A percentile compares a stretch with the other conserved stretches of the same genome.
Conservation (phyloP, 2,797 vertebrate species). For the Rhyacichthys aspro region DNA sequence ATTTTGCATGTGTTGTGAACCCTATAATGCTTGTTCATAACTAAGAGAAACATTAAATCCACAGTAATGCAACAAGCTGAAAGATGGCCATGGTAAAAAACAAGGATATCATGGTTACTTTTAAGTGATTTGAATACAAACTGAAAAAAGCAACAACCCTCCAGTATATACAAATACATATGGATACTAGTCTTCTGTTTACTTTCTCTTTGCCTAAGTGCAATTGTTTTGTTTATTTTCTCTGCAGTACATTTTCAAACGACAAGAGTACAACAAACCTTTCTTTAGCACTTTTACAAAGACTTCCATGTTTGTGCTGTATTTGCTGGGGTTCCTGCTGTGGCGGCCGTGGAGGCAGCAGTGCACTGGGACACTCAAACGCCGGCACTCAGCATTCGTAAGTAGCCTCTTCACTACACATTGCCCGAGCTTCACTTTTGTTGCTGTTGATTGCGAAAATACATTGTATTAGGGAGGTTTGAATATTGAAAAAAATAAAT, state of each 20-base stretch:
- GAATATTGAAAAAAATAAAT: no score
- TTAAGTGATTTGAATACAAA: no score
- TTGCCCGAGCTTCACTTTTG: neutral
- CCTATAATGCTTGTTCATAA: no score
- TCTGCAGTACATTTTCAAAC: slow-evolving; percentile 91
- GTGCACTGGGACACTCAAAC: slow-evolving; percentile 86
- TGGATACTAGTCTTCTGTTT: neutral
- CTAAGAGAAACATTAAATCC: no score
- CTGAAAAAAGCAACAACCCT: no score
- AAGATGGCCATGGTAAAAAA: no score
- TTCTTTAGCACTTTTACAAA: slow-evolving; percentile 99
- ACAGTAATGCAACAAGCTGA: no score
- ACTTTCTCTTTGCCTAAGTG: neutral
- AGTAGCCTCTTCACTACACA: slow-evolving; percentile 62
- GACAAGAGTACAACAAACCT: slow-evolving; percentile 93
- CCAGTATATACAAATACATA: neutral
- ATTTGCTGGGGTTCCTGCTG: slow-evolving; percentile 93
- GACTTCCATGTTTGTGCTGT: slow-evolving; percentile 97
- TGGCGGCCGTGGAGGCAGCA: slow-evolving; percentile 97
- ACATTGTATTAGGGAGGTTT: no score
- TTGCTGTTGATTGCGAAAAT: no score
- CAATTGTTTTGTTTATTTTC: slow-evolving; percentile 12
- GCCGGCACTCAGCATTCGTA: slow-evolving; percentile 86
- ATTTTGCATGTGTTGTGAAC: no score
- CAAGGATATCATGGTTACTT: no score